phyloP scores from a whole-genome alignment of 1,140 invertebrate species.

The Tetranychus cinnabarinus region DNA sequence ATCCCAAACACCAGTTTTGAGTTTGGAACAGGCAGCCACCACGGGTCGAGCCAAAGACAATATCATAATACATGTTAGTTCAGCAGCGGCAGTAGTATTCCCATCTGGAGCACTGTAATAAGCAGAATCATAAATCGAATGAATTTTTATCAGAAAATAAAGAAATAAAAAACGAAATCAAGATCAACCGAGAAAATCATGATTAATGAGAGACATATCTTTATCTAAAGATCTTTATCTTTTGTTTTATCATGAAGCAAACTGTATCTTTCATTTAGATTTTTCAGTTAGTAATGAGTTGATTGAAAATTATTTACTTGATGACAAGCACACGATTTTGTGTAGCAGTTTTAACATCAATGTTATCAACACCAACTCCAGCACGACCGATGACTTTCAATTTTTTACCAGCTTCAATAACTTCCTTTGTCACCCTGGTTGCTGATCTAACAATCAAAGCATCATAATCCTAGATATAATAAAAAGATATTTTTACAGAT shows the following conservation, averaged over 20 bases:
- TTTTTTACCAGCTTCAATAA: conserved; percentile 43
- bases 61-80: conserved; percentile 78
- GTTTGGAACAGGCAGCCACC: conserved; percentile 48
- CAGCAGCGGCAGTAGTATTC: conserved; percentile 86
- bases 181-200: too few species aligned
- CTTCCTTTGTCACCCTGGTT: conserved; percentile 78
- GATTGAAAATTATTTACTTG: conserved; percentile 41
- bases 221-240: too few species aligned
- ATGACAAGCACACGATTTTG: conserved; percentile 65
- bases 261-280: too few species aligned
- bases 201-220: too few species aligned
- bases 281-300: too few species aligned
- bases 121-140: conserved; percentile 7
- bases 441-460: conserved; percentile 81
- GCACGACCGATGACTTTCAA: conserved; percentile 70
- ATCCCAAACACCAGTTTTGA: conserved; percentile 79
- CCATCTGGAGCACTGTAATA: conserved; percentile 65
- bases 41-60: conserved; percentile 44
- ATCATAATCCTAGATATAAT: conserved; percentile 45
- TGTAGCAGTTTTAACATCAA: conserved; percentile 67
- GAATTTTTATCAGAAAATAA: background rate
- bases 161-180: too few species aligned
- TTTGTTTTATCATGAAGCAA: too few species aligned
- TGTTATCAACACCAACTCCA: conserved; percentile 92
- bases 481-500: too few species aligned